Evolutionary conservation across 2,888 invertebrate genomes (phyloP).

Genomic region (Macrosoma leucophasiata): DNA sequence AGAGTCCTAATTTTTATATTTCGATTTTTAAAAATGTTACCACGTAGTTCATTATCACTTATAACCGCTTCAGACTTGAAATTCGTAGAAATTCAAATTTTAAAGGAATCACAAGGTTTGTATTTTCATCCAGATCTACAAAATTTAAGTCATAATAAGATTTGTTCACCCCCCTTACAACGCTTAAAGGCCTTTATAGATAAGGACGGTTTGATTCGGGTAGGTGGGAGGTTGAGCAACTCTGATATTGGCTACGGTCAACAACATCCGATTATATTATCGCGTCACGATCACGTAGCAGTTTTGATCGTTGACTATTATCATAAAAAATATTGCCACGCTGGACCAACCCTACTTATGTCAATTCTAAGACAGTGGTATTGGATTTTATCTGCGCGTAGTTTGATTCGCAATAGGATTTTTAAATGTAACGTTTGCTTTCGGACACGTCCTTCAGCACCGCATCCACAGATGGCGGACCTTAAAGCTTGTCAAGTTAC

Average conservation of each 20-base stretch:
- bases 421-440: conserved; percentile 6
- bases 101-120: too few relatives aligned
- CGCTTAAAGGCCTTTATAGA: background rate
- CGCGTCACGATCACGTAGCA: conserved; percentile 2
- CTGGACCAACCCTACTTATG: conserved; percentile 10
- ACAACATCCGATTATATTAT: background rate
- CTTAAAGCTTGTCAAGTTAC: conserved; percentile 9
- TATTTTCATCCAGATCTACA: too few relatives aligned
- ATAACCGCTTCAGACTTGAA: too few relatives aligned
- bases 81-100: too few relatives aligned
- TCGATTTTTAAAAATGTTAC: too few relatives aligned
- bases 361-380: conserved; percentile 9
- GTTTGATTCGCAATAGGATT: background rate
- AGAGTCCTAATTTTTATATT: too few relatives aligned
- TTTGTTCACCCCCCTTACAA: conserved; percentile 3
- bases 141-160: too few relatives aligned
- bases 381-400: conserved; percentile 11
- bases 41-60: too few relatives aligned
- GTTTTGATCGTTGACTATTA: conserved; percentile 8
- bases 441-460: background rate
- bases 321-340: conserved; percentile 8
- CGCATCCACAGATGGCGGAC: conserved; percentile 17
- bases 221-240: background rate
- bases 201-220: too few relatives aligned
- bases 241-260: background rate